Percentiles rank a stretch among this genome's conserved stretches.
Evolutionary conservation across 2,113 vertebrate genomes (phyloP).

Genomic region (Thunnus thynnus): DNA sequence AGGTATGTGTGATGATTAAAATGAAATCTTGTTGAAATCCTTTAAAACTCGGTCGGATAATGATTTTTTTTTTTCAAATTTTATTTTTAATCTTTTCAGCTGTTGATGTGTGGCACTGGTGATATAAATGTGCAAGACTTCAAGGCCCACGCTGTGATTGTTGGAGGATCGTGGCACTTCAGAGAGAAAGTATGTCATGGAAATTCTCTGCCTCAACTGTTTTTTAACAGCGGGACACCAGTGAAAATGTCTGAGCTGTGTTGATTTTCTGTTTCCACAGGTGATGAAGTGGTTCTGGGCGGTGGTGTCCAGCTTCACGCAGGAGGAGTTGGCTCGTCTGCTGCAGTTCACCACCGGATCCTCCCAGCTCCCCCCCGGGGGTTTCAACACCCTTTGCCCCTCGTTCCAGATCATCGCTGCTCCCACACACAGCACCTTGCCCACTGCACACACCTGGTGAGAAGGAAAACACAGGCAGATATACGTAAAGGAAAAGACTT

Average conservation of each 20-base stretch:
- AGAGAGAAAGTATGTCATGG: slow-evolving; percentile 91
- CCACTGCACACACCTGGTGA: slow-evolving; percentile 99
- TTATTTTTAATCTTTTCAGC: slow-evolving; percentile 76
- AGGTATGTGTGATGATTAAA: slow-evolving; percentile 85
- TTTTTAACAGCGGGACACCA: not conserved
- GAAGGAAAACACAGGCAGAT: slow-evolving; percentile 50
- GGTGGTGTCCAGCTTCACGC: slow-evolving; percentile 97
- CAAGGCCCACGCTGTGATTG: slow-evolving; percentile 96
- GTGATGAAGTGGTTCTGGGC: slow-evolving; percentile 99
- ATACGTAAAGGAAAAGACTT: not conserved
- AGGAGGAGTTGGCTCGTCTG: slow-evolving; percentile 96
- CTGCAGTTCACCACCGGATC: slow-evolving; percentile 99
- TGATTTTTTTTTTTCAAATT: not conserved
- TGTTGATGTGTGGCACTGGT: slow-evolving; percentile 98
- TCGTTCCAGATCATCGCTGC: slow-evolving; percentile 99
- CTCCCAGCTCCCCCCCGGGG: slow-evolving; percentile 96
- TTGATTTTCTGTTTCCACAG: slow-evolving; percentile 75
- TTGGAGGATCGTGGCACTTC: slow-evolving; percentile 98
- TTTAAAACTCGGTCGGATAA: not conserved
- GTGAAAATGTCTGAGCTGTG: slow-evolving; percentile 9
- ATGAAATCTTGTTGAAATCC: not conserved
- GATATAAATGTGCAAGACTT: slow-evolving; percentile 98
- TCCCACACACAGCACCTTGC: slow-evolving; percentile 96
- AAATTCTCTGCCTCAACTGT: not conserved
- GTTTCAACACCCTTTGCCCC: slow-evolving; percentile 96